Base-by-base conservation (phyloP, 1,140 invertebrate species). In the Vanessa atalanta region DNA sequence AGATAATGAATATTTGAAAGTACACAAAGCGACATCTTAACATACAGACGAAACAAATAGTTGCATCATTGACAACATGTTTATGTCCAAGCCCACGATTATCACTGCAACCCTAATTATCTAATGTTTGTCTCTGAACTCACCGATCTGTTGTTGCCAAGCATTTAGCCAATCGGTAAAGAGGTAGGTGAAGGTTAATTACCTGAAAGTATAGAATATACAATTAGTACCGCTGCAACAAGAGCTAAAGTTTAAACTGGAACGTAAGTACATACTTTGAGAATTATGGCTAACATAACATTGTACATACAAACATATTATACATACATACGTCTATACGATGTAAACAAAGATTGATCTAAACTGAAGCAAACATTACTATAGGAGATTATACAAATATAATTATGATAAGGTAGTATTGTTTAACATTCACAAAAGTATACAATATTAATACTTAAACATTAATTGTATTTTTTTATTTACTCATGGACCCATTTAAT, bases 121-220 rank as follows among this genome's bases (percentile, higher is more conserved):
- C 77, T 79, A 83, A 87, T 79, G 79, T 83, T 81, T 80, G 82
- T 89, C 79, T 82, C 80, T 77, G 79, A 78, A 90, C 88, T 92
- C 85, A 89, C 90, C 84, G 78, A 84, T 82, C 78, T 78, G 78
- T 83, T 83, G 83, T 79, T 80, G 90, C 88, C 88, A 92, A 91
- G 79, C 86, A 85, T 88, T 86, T 82, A 81, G 78, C 78, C 81
- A 80, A 83, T 84, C 81, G 82, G 78, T 84, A 83, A 86, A 83
- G 83, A 88, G 80, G 86, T 85, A 89, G 82, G 83, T 87, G 86
- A 89, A 90, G 87, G 88, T 88, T 92, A 91, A 88, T 92, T 92
- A 92, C 90, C 88, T 92, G 90, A 88, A 92, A 92, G 85, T 81
- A 89, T 81, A 87, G 85, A 88, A 90, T 73, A 83, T 83, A 86